These are phyloP conservation scores for Alauda arvensis DNA, from an alignment of 2,797 vertebrate species.

Conservation along the genomic window DNA sequence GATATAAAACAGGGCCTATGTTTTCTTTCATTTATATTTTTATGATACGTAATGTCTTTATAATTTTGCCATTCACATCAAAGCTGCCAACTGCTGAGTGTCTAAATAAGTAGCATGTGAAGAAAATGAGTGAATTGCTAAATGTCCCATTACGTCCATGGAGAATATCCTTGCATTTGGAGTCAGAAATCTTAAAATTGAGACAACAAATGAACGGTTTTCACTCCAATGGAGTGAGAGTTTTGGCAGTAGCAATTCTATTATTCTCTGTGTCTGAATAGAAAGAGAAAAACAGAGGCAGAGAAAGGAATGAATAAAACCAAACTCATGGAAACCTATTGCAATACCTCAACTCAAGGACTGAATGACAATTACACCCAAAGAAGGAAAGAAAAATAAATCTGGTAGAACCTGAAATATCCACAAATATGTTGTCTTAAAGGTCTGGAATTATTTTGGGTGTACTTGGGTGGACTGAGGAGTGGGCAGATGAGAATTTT, in stretches of 20 bases:
- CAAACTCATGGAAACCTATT: slow-evolving; percentile 20
- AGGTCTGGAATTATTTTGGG: slow-evolving; percentile 18
- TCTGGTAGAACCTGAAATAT: neutral
- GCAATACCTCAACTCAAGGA: slow-evolving; percentile 8
- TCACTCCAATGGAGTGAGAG: slow-evolving; percentile 68
- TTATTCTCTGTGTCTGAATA: slow-evolving; percentile 57
- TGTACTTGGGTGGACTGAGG: neutral
- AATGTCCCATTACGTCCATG: slow-evolving; percentile 78
- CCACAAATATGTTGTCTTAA: neutral
- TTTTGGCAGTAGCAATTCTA: slow-evolving; percentile 66
- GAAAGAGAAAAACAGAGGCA: neutral
- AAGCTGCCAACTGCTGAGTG: slow-evolving; percentile 77
- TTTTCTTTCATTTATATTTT: slow-evolving; percentile 81
- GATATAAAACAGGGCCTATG: slow-evolving; percentile 69
- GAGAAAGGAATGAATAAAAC: slow-evolving; percentile 46
- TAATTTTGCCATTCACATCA: slow-evolving; percentile 78
- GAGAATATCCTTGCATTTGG: slow-evolving; percentile 73
- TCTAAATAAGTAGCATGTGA: slow-evolving; percentile 80
- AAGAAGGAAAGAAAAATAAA: slow-evolving; percentile 19
- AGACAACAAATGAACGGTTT: slow-evolving; percentile 75
- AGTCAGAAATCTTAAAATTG: slow-evolving; percentile 73
- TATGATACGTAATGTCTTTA: slow-evolving; percentile 80
- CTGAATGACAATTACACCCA: slow-evolving; percentile 29
- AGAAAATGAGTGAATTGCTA: slow-evolving; percentile 80
- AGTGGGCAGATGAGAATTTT: neutral